Evolutionary conservation across 1,140 invertebrate genomes (phyloP), one percentile per base, ranked within the genome.

Genomic region (Lucilia cuprina): DNA sequence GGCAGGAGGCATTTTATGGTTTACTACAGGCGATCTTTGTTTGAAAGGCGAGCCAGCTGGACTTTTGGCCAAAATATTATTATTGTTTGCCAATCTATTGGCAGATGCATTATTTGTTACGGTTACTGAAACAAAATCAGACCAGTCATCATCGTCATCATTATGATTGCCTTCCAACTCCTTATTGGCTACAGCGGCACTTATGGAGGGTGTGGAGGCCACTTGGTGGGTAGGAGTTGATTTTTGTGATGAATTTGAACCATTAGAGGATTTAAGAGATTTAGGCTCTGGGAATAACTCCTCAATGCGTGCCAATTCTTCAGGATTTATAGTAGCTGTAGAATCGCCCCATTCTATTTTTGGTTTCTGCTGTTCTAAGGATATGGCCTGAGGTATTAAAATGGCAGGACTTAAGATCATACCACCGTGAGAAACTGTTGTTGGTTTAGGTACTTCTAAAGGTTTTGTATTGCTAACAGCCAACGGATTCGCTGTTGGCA

Each of bases 261-360:
- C 89, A 74, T 87, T 87, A 7, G 90, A 90, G 2, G 74, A 35
- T 55, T 78, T 47, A 4, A 41, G 47, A 0, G 77, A 12, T 19
- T 74, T 75, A 5, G 84, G 70, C 47, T 87, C 85, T 25, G 90
- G 87, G 14, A 91, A 91, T 1, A 90, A 50, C 82, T 90, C 87
- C 84, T 92, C 91, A 84, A 94, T 93, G 74, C 92, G 88, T 2
- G 93, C 93, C 65, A 94, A 88, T 87, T 94, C 94, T 87, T 94
- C 94, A n/a, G 94, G 92, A 86, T 93, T 93, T 83, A 94, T 93
- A 77, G 93, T 94, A 75, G 86, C 49, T 2, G 88, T 85, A 49
- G 87, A 88, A 87, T 94, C 93, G 19, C 94, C 94, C 94, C 94
- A 95, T 86, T 94, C 93, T 21, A 94, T 94, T 85, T 93, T 92